Base-by-base conservation (phyloP, 1,140 invertebrate species). In the Gyrodactylus salaris region DNA sequence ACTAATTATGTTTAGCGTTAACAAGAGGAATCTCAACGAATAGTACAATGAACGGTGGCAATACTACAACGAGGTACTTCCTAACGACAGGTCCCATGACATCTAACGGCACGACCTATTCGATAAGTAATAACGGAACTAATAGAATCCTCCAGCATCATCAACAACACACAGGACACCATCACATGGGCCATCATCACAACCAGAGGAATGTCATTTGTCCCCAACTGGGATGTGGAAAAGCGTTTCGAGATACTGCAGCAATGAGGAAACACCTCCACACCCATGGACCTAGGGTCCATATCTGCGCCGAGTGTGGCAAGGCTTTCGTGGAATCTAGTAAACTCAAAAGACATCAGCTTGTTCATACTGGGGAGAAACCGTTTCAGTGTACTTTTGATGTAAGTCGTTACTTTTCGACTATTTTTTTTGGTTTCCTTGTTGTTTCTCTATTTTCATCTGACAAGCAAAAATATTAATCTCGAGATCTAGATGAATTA, bases 301-400 rank as follows among this genome's bases (percentile, higher is more conserved):
- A 96, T 80, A 91, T 95, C 0, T 96, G 92, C 82, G 91, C 91
- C 0, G 91, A 96, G 78, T 97, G 92, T 84, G 92, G 92, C 74
- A 96, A 96, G 81, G 91, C 92, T 0, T 97, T 97, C 82, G 91
- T 96, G 1, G 92, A 97, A 81, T 92, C 89, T 80, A 93, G 89
- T 0, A 96, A 96, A 82, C 82, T 97, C 72, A 95, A 95, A 79
- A 82, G 90, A 77, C 90, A 93, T 81, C 90, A 93, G 78, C 79
- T 94, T 22, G 90, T 93, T 2, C 90, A 93, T 77, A 93, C 90
- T 0, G 90, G 90, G 74, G 90, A 93, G 80, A 93, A 93, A 80
- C 89, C 92, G 22, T 96, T 96, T 80, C 85, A 86, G 7, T 70
- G 0, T 22, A 1, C 34, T n/a, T 20, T 20, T 72, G 25, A 75